Percentiles rank a stretch among this genome's conserved stretches.
phyloP scores from a whole-genome alignment of 2,113 vertebrate species.

The Albula goreensis region DNA sequence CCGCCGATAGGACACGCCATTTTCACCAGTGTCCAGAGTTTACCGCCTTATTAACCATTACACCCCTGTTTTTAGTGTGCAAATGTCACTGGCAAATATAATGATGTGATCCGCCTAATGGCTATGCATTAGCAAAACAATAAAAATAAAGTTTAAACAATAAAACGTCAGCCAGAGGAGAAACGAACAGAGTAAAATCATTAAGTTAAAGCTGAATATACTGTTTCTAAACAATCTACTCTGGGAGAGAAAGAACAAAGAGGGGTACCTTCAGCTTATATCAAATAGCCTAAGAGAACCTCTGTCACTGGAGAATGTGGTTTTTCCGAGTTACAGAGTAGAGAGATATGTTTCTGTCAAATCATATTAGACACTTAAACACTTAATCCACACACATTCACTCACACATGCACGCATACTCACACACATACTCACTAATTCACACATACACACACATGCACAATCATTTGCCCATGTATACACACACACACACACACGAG shows the following conservation, averaged over 20 bases:
- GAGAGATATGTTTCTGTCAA: neutral
- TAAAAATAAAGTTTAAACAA: neutral
- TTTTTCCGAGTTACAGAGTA: neutral
- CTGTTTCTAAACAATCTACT: neutral
- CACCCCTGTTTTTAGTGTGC: too few relatives aligned
- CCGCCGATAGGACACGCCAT: too few relatives aligned
- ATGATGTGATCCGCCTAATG: neutral
- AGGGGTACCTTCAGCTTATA: neutral
- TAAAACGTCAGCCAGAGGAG: neutral
- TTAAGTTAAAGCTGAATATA: too few relatives aligned
- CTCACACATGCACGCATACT: slow-evolving; percentile 38
- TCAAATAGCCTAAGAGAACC: neutral
- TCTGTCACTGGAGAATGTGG: neutral
- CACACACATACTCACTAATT: neutral
- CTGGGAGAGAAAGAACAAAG: neutral
- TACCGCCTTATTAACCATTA: too few relatives aligned
- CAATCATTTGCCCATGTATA: too few relatives aligned
- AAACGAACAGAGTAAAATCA: neutral
- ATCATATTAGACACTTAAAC: neutral
- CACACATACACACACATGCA: slow-evolving; percentile 11
- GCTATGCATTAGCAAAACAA: neutral
- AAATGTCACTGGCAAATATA: neutral
- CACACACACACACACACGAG: neutral
- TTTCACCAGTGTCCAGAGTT: too few relatives aligned
- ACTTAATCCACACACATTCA: slow-evolving; percentile 4